These are phyloP conservation scores for Mesocentrotus franciscanus DNA, from an alignment of 53 echinoderm and acorn worm species.

Conservation along the genomic window DNA sequence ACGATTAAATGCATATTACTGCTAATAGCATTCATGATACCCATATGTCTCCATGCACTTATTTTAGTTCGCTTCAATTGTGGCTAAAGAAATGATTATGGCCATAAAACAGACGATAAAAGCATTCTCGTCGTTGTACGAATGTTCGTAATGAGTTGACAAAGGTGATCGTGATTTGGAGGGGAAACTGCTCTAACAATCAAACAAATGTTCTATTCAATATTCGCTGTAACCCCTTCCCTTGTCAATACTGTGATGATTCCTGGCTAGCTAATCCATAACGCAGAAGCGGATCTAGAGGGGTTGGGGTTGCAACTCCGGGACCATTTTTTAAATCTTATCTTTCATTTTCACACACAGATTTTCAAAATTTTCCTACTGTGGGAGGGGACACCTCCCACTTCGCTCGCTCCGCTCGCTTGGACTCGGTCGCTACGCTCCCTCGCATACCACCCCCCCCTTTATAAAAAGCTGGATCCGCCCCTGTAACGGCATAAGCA, in stretches of 20 bases:
- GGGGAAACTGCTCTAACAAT: background rate
- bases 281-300: too few species aligned
- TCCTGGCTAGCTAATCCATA: background rate
- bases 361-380: too few species aligned
- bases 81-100: constrained; percentile 41
- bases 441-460: too few species aligned
- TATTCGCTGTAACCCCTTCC: background rate
- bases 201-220: constrained; percentile 24
- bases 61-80: constrained; percentile 6
- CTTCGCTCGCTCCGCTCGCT: too few species aligned
- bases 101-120: constrained; percentile 41
- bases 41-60: constrained; percentile 13
- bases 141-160: constrained; percentile 38
- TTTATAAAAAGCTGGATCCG: too few species aligned
- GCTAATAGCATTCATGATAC: constrained; percentile 52
- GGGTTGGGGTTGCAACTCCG: too few species aligned
- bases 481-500: too few species aligned
- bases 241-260: background rate
- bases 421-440: too few species aligned
- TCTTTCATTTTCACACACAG: too few species aligned
- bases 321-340: too few species aligned
- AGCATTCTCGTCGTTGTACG: constrained; percentile 12
- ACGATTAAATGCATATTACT: constrained; percentile 59
- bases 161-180: constrained; percentile 2
- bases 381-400: too few species aligned